A percentile compares a stretch with the other conserved stretches of the same genome.
These are phyloP conservation scores for Bombylius major DNA, from an alignment of 2,888 invertebrate species.

Conservation along the genomic window DNA sequence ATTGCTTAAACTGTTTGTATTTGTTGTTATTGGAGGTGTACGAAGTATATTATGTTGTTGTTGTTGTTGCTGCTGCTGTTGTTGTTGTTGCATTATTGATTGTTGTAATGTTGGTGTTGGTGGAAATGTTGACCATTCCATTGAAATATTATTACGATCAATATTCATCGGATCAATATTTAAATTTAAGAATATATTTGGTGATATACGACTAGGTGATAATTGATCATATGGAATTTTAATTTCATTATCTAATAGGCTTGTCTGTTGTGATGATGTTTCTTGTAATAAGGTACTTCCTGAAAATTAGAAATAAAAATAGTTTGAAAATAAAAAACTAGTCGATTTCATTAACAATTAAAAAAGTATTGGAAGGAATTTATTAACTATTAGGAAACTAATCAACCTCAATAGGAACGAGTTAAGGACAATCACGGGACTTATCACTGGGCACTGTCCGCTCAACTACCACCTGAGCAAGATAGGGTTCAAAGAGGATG, in stretches of 20 bases:
- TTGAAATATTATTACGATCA: constrained; percentile 30
- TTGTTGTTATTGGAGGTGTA: constrained; percentile 1
- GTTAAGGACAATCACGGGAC: too few species aligned
- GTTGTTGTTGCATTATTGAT: constrained; percentile 4
- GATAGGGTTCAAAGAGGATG: too few species aligned
- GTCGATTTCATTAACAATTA: not conserved
- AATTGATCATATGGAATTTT: constrained; percentile 24
- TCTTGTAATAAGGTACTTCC: constrained; percentile 29
- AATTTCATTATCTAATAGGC: constrained; percentile 30
- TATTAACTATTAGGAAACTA: too few species aligned
- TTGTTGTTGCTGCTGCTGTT: constrained; percentile 5
- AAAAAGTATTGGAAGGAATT: too few species aligned
- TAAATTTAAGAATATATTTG: constrained; percentile 35
- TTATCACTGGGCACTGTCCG: too few species aligned
- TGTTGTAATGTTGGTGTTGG: constrained; percentile 10
- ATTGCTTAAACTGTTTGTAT: not conserved
- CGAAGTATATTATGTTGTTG: constrained; percentile 1
- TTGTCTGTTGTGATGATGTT: constrained; percentile 31
- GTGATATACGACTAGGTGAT: constrained; percentile 34
- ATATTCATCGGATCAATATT: constrained; percentile 35
- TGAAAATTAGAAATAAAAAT: constrained; percentile 8
- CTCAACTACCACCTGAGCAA: too few species aligned
- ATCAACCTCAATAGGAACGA: too few species aligned
- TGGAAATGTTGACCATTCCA: constrained; percentile 34
- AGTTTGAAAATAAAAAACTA: not conserved